phyloP scores from a whole-genome alignment of 2,797 vertebrate species.

The Phataginus tricuspis region DNA sequence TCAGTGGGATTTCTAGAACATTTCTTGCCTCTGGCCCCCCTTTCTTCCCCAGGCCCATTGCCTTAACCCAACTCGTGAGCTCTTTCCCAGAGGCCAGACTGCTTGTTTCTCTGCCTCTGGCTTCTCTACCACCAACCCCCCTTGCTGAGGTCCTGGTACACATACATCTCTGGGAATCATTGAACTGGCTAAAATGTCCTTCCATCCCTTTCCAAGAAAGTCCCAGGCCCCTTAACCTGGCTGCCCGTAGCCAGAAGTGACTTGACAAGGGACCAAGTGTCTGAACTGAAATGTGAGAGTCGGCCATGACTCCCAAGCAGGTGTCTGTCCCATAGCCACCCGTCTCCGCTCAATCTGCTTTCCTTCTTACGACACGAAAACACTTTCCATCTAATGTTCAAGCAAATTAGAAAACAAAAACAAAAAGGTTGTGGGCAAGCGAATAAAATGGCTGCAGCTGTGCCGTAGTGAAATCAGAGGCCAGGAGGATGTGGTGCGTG shows the following conservation, averaged over 20 bases:
- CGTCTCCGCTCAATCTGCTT: accelerated
- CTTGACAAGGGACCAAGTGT: no score
- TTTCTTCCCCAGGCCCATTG: not conserved
- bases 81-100: accelerated
- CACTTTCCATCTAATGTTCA: not conserved
- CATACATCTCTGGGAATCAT: accelerated
- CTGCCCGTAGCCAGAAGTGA: no score
- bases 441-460: not conserved
- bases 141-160: accelerated
- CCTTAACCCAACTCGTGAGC: accelerated
- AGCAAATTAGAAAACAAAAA: not conserved
- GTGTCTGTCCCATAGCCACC: accelerated
- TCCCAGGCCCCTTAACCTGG: no score
- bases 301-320: accelerated
- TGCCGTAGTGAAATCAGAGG: not conserved
- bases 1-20: not conserved
- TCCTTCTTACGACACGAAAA: not conserved
- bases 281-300: not conserved
- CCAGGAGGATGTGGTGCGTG: accelerated
- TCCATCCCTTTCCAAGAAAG: not conserved
- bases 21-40: accelerated
- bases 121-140: accelerated
- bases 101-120: not conserved
- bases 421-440: accelerated
- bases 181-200: accelerated